Base-by-base conservation (phyloP, 2,113 vertebrate genomes). In the Hoplias malabaricus region DNA sequence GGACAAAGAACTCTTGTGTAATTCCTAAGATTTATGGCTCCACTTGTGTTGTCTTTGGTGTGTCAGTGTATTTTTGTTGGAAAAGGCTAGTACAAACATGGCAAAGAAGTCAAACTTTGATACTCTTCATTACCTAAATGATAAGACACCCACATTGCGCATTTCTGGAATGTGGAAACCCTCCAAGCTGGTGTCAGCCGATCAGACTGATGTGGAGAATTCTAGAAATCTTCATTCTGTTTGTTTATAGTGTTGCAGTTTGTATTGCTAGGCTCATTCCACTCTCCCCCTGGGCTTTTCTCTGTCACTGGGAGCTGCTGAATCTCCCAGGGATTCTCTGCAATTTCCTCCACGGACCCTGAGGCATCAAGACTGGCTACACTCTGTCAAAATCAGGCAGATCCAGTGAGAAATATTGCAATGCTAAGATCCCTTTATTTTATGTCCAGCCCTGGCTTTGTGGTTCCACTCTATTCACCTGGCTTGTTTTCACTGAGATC, bases 271-370 rank as follows among this genome's bases (percentile, higher is more conserved):
- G 57, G 43, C 19, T 71, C 57, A 46, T 38, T 66, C 67, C 3
- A 25, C n/a, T 71, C 21, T 21, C 62, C 50, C 68, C 42, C 38
- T 14, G 33, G 67, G 61, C 57, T 5, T 19, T n/a, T 70, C 73
- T 66, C 21, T 1, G 19, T 27, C 56, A 53, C 66, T 14, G 56
- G 59, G 19, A 16, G 10, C 29, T 33, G 54, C 38, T 65, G 69
- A 56, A 77, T 70, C 73, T 76, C 79, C n/a, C 46, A 63, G 36
- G 79, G 73, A 75, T 80, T 75, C 59, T 6, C 34, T 71, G 73
- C 21, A 81, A 72, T 81, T 81, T 81, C 68, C 79, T 77, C 74
- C 48, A 68, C 2, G 50, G 68, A 72, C 57, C 69, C 31, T 11
- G 33, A 54, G 78, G 65, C 62, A 46, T 66, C 68, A 62, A 50